Base-by-base conservation (phyloP, 2,888 invertebrate species). In the Mesorhabditis belari region DNA sequence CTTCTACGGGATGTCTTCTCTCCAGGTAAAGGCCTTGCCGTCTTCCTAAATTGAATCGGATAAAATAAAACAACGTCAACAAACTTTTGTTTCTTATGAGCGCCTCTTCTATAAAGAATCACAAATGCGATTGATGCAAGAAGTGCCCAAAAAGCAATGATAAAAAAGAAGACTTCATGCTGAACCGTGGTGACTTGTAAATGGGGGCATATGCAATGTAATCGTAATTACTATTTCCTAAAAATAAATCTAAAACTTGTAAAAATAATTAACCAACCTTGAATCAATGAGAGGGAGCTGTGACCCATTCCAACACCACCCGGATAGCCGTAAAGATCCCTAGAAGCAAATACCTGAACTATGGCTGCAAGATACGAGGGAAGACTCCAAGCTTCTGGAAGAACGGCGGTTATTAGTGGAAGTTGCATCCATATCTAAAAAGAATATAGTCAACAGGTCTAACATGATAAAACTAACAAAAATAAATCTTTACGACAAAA, bases 341-440 rank as follows among this genome's bases (percentile, higher is more conserved):
- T n/a, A n/a, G n/a, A n/a, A n/a, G n/a, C n/a, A n/a, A n/a, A 90
- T 44, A 90, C 83, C 81, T 87, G 92, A 49, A 91, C 88, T 67
- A 91, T 87, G 65, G 91, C 86, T 49, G 88, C 87, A 82, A 93
- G 87, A 80, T 88, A 89, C 0, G 91, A 88, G 0, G 92, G 89
- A 64, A 93, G 85, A 77, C 85, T 86, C 92, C 92, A 93, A 76
- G 87, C 86, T 84, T 93, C 93, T 0, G 93, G 92, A 56, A 91
- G 87, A 49, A 84, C 84, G 66, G 87, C 85, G 5, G 91, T 90
- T 61, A 93, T 84, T 68, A 92, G 84, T n/a, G 92, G 92, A 67
- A 92, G 83, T 82, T 93, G 90, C 68, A 92, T 88, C 85, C 88
- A 93, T 66, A 91, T 35, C 44, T 35, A 35, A 35, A 35, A 35